A percentile compares a stretch with the other conserved stretches of the same genome.
Conservation (phyloP, 2,113 vertebrate genomes). For the Macroglossus sobrinus region DNA sequence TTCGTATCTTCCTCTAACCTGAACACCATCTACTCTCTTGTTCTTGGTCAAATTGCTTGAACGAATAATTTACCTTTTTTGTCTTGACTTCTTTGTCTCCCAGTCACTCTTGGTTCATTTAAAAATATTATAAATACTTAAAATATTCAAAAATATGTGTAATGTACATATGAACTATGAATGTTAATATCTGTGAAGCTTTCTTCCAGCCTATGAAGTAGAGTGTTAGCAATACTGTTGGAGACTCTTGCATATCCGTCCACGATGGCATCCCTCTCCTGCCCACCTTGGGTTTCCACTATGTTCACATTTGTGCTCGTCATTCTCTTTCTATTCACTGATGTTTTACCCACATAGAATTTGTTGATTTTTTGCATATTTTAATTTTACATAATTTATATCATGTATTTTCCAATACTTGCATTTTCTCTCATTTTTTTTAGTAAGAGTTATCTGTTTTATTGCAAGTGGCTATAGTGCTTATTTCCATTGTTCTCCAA, state of each 20-base stretch:
- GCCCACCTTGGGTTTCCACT: background rate
- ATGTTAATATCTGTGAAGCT: background rate
- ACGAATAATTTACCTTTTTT: background rate
- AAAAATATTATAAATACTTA: background rate
- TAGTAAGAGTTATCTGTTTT: background rate
- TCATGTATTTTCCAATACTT: background rate
- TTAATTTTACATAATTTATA: background rate
- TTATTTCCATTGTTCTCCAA: background rate
- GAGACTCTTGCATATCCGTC: fast-evolving
- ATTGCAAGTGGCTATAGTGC: background rate
- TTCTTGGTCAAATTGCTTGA: background rate
- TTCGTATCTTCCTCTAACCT: background rate
- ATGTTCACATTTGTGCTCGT: background rate
- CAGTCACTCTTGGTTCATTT: background rate
- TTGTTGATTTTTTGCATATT: background rate
- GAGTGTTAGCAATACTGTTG: fast-evolving
- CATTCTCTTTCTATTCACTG: background rate
- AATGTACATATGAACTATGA: background rate
- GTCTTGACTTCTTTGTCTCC: background rate
- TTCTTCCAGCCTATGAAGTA: background rate
- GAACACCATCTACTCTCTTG: background rate
- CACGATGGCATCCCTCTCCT: background rate
- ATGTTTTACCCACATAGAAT: background rate
- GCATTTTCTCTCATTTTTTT: background rate
- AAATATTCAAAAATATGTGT: background rate